Percentiles rank a stretch among this genome's conserved stretches.
phyloP scores from a whole-genome alignment of 2,113 vertebrate species.

The Bombycilla garrulus region DNA sequence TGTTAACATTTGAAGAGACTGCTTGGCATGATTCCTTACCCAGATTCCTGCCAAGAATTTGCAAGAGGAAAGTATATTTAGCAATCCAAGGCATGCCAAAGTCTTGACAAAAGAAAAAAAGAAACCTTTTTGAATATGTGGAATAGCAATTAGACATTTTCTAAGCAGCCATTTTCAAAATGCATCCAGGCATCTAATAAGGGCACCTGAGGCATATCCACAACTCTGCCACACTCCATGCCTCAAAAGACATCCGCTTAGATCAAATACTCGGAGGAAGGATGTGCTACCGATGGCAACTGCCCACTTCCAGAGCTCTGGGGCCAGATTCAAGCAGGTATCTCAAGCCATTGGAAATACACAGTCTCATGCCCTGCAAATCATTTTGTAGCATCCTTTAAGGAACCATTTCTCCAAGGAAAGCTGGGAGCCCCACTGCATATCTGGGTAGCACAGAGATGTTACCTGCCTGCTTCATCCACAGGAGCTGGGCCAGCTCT shows the following conservation, averaged over 20 bases:
- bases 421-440: not conserved
- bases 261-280: not conserved
- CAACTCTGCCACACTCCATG: not conserved
- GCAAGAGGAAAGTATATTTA: conserved; percentile 79
- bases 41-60: conserved; percentile 63
- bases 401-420: not conserved
- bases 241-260: not conserved
- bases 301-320: not conserved
- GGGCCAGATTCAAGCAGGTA: not conserved
- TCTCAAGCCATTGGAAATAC: not conserved
- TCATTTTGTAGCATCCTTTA: not conserved
- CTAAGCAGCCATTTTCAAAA: conserved; percentile 71
- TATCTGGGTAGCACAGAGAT: not conserved
- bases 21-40: conserved; percentile 65
- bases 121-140: conserved; percentile 64
- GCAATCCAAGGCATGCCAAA: conserved; percentile 75
- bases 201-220: conserved; percentile 54
- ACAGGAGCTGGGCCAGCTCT: not conserved
- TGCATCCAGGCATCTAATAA: conserved; percentile 49
- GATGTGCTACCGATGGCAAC: not conserved
- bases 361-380: not conserved
- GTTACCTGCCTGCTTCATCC: rapidly evolving
- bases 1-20: conserved; percentile 75
- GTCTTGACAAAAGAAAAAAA: conserved; percentile 71
- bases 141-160: conserved; percentile 76